phyloP scores from a whole-genome alignment of 2,113 vertebrate species.

The Gasterosteus aculeatus region DNA sequence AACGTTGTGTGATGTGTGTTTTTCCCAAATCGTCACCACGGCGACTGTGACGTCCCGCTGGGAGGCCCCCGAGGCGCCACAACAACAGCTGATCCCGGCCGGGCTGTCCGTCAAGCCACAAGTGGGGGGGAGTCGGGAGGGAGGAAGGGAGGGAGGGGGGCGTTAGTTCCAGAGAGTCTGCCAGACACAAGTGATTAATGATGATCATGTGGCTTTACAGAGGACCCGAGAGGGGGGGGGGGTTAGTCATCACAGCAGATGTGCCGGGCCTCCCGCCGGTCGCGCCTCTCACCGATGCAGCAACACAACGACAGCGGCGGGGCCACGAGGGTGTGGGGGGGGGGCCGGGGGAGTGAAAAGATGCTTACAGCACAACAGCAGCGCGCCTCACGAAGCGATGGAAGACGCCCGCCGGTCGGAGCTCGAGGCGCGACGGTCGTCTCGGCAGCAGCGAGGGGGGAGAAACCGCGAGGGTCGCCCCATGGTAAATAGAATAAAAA shows the following conservation, averaged over 20 bases:
- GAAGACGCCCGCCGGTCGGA: too few species aligned
- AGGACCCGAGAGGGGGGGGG: background rate
- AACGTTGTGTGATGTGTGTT: too few species aligned
- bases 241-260: constrained; percentile 29
- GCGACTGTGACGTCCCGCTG: background rate
- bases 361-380: constrained; percentile 26
- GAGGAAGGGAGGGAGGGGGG: background rate
- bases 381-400: too few species aligned
- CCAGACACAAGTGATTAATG: background rate
- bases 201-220: constrained; percentile 23
- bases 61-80: background rate
- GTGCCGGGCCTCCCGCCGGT: constrained; percentile 12
- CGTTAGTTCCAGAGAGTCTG: background rate
- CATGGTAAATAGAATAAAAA: too few species aligned
- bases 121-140: background rate
- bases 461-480: too few species aligned
- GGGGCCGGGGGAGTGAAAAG: constrained; percentile 16
- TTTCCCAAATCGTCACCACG: background rate
- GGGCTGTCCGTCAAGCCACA: constrained; percentile 23
- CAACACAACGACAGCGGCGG: constrained; percentile 23
- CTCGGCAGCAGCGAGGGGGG: too few species aligned
- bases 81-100: constrained; percentile 32
- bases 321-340: background rate
- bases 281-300: constrained; percentile 27
- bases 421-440: too few species aligned